Evolutionary conservation across 2,888 invertebrate species (phyloP), one percentile per base, ranked within the genome.

Genomic region (Diachrysia chrysitis): DNA sequence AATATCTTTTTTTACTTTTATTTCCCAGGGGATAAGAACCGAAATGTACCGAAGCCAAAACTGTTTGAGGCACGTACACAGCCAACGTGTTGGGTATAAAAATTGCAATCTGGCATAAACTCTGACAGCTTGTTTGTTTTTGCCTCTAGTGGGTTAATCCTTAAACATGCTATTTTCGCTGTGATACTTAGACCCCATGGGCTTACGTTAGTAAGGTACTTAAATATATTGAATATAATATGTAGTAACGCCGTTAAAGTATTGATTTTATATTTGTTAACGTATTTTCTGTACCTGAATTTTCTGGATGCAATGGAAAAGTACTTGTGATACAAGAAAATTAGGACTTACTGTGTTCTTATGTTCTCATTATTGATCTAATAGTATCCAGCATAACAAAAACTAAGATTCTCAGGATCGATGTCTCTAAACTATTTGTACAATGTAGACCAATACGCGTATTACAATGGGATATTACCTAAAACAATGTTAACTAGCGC

Each of bases 401-500:
- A 59, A 19, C 14, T 48, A 32, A 54, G n/a, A 29, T 48, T 55
- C 58, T 25, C n/a, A 12, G 42, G 17, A 17, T 21, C 54, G 32
- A 58, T 42, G 35, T 29, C 35, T 48, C 23, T 17, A n/a, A 64
- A 67, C 64, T 68, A 65, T 63, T 59, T 63, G 56, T 57, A 58
- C 17, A 51, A 51, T 55, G 32, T 46, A 32, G 21, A 53, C 37
- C 12, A 56, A 59, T 48, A 59, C 37, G 23, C 59, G 21, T 51
- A 63, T 42, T 42, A 66, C 55, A 61, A 66, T 68, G 58, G 63
- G 57, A 66, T 69, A 69, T 66, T 77, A 54, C 58, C 59, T 76
- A 65, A 71, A 74, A 55, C 66, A 64, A 70, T 72, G 69, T 72
- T 58, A 78, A 72, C 70, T 74, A 74, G 19, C 21, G 53, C 66